Percentiles rank a stretch among this genome's conserved stretches.
Evolutionary conservation across 2,888 invertebrate species (phyloP).

Genomic region (Nipponacmea schrenckii): DNA sequence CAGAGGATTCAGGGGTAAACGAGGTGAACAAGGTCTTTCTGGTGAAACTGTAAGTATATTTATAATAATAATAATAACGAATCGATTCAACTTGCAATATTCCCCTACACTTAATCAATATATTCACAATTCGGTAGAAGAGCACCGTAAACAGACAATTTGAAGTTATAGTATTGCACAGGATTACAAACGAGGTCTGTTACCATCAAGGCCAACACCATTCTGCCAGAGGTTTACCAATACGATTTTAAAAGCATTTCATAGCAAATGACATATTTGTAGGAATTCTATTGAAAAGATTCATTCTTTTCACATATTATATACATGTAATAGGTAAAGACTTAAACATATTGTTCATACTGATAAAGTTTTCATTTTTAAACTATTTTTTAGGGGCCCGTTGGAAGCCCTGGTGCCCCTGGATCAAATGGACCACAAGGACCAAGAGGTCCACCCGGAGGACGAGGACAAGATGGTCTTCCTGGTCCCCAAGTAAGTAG

Average conservation of each 20-base stretch:
- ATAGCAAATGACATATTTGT: too few species aligned
- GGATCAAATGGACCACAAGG: conserved; percentile 50
- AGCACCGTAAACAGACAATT: neutral
- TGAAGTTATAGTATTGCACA: too few species aligned
- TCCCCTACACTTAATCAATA: too few species aligned
- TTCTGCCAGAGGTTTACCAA: too few species aligned
- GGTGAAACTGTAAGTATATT: conserved; percentile 49
- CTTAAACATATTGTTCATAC: too few species aligned
- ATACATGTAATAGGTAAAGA: too few species aligned
- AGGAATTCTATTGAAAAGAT: too few species aligned
- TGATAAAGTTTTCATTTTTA: too few species aligned
- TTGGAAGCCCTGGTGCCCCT: conserved; percentile 57
- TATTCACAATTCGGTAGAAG: neutral
- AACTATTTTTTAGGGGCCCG: conserved; percentile 46
- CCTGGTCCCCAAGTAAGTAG: conserved; percentile 45
- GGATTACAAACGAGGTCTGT: too few species aligned
- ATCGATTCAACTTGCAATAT: conserved; percentile 4
- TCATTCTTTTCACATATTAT: too few species aligned
- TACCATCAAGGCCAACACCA: too few species aligned
- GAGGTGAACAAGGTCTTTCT: conserved; percentile 47
- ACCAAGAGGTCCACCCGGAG: conserved; percentile 49
- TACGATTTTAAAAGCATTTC: too few species aligned
- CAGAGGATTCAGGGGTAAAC: conserved; percentile 46
- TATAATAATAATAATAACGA: neutral
- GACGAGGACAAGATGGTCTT: conserved; percentile 50